Evolutionary conservation across 2,888 invertebrate species (phyloP).

Genomic region (Chalcosyrphus nemorum): DNA sequence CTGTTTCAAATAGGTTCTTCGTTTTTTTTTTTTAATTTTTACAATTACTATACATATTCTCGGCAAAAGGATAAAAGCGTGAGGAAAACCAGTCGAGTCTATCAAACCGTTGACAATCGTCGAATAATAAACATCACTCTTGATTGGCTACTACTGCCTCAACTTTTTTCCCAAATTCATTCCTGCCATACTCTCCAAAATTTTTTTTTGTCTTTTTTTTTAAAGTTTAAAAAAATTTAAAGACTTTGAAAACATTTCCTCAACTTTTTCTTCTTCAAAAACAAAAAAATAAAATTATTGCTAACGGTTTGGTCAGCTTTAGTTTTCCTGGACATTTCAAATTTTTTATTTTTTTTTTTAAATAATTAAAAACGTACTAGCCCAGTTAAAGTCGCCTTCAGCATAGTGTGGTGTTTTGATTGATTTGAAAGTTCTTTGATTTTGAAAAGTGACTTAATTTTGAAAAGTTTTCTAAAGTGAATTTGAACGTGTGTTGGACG

Average conservation of each 20-base stretch:
- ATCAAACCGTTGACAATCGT: not conserved
- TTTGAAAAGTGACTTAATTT: not conserved
- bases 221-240: not conserved
- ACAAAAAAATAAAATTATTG: not conserved
- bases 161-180: not conserved
- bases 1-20: not conserved
- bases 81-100: not conserved
- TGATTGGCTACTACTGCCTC: not conserved
- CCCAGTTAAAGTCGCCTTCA: not conserved
- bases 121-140: not conserved
- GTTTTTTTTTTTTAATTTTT: not conserved
- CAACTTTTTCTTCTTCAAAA: too few species aligned
- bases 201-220: too few species aligned
- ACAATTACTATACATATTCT: not conserved
- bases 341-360: not conserved
- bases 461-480: not conserved
- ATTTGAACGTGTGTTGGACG: not conserved
- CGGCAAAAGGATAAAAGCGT: not conserved
- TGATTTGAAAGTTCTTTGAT: not conserved
- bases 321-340: too few species aligned
- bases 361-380: not conserved
- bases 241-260: too few species aligned
- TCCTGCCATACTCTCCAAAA: not conserved
- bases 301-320: not conserved
- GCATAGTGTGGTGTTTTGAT: not conserved